Conservation (phyloP, 2,888 invertebrate species). For the Napeogenes sylphis region DNA sequence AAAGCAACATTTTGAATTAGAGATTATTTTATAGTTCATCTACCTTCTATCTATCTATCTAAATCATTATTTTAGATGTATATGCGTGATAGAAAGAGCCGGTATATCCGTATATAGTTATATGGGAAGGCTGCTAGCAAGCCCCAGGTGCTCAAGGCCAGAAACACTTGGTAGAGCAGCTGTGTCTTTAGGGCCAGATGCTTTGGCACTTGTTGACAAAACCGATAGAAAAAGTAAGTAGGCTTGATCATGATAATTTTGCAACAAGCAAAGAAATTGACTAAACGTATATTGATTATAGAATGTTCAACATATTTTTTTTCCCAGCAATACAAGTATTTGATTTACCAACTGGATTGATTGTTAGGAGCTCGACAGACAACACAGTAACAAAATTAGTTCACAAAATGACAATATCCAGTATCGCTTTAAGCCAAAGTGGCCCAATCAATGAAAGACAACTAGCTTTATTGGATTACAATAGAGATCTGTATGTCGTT, state of each 20-base stretch:
- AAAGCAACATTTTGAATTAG: conserved; percentile 6
- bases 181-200: conserved; percentile 91
- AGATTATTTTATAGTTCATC: background rate
- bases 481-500: conserved; percentile 91
- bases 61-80: conserved; percentile 79
- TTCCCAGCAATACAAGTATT: conserved; percentile 84
- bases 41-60: too few species aligned
- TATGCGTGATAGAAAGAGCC: conserved; percentile 91
- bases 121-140: conserved; percentile 91
- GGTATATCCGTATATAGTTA: conserved; percentile 93
- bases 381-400: conserved; percentile 85
- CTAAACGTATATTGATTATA: too few species aligned
- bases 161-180: conserved; percentile 87
- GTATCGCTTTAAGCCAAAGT: conserved; percentile 90
- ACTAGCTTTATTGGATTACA: conserved; percentile 91
- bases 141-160: conserved; percentile 91
- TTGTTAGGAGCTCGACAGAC: conserved; percentile 83
- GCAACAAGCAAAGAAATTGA: too few species aligned
- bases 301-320: conserved; percentile 10
- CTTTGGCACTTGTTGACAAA: conserved; percentile 90
- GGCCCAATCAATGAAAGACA: conserved; percentile 88
- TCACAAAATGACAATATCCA: conserved; percentile 87
- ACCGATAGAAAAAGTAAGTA: conserved; percentile 86
- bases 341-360: conserved; percentile 83
- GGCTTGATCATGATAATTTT: background rate